These are phyloP conservation scores for Pedicia rivosa DNA, from an alignment of 2,888 invertebrate species.

Conservation along the genomic window DNA sequence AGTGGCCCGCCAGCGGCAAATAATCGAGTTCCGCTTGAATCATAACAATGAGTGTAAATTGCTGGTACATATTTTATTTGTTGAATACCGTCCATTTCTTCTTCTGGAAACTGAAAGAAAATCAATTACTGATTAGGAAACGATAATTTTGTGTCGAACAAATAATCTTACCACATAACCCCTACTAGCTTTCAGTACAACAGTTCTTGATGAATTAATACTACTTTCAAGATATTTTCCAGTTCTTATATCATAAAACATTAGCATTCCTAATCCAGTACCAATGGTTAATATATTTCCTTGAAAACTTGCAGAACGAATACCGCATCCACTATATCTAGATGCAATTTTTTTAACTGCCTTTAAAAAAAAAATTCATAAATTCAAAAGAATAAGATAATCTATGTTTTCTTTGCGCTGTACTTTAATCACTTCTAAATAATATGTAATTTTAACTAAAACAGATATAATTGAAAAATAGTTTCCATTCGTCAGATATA, in stretches of 20 bases:
- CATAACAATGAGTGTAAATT: slow-evolving; percentile 93
- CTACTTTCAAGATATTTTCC: slow-evolving; percentile 84
- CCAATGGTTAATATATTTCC: slow-evolving; percentile 85
- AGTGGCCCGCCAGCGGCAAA: slow-evolving; percentile 93
- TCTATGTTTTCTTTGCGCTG: too few species aligned
- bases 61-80: slow-evolving; percentile 81
- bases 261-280: slow-evolving; percentile 76
- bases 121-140: slow-evolving; percentile 1
- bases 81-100: slow-evolving; percentile 68
- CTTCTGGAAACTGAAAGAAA: slow-evolving; percentile 59
- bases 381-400: too few species aligned
- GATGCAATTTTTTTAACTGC: slow-evolving; percentile 66
- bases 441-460: too few species aligned
- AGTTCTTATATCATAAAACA: slow-evolving; percentile 87
- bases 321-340: slow-evolving; percentile 80
- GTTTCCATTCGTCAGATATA: too few species aligned
- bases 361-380: slow-evolving; percentile 26
- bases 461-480: too few species aligned
- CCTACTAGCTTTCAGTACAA: slow-evolving; percentile 71
- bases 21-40: slow-evolving; percentile 75
- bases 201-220: slow-evolving; percentile 75
- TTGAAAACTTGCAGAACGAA: slow-evolving; percentile 81
- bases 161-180: slow-evolving; percentile 64
- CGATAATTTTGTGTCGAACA: neutral
- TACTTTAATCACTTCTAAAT: too few species aligned